Evolutionary conservation across 1,140 invertebrate species (phyloP), one percentile per base, ranked within the genome.

Genomic region (Zaprionus ghesquierei): DNA sequence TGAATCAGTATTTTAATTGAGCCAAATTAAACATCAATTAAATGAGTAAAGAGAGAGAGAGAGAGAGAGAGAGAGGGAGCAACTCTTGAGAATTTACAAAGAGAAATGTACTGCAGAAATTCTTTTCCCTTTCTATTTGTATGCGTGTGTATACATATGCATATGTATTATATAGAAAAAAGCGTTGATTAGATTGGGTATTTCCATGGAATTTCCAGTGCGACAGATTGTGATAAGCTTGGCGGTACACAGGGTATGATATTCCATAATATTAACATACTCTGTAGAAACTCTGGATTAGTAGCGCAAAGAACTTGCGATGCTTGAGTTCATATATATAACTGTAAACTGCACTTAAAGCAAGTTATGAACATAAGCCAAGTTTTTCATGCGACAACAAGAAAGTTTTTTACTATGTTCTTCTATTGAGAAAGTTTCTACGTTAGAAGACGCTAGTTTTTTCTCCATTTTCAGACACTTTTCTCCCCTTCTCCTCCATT

Each of bases 21-120:
- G 50, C 29, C 49, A 62, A 35, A 62, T 51, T 51, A 51, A 62
- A 20, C 46, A 38, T 62, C 60, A 62, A 62, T 62, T 62, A 64
- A 64, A 64, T 65, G 62, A 20, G 62, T 35, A 23, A 9, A 29
- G 53, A 20, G 12, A 13, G n/a, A n/a, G n/a, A n/a, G n/a, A n/a
- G n/a, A n/a, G n/a, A n/a, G n/a, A n/a, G n/a, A n/a, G n/a, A n/a
- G n/a, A n/a, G n/a, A n/a, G n/a, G 13, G n/a, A 15, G 35, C 15
- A 41, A 41, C 6, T 41, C n/a, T 41, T 15, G 5, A 8, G 6
- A 41, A 41, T 41, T 41, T 15, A 38, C 0, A 15, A 46, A 35
- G 49, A 53, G 23, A 63, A 44, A 51, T 27, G 49, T 33, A 38
- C 1, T 9, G 29, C 33, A 60, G 29, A 53, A 49, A 72, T 31